phyloP scores from a whole-genome alignment of 2,888 invertebrate genomes.

The Drosophila nr. perissopoda region DNA sequence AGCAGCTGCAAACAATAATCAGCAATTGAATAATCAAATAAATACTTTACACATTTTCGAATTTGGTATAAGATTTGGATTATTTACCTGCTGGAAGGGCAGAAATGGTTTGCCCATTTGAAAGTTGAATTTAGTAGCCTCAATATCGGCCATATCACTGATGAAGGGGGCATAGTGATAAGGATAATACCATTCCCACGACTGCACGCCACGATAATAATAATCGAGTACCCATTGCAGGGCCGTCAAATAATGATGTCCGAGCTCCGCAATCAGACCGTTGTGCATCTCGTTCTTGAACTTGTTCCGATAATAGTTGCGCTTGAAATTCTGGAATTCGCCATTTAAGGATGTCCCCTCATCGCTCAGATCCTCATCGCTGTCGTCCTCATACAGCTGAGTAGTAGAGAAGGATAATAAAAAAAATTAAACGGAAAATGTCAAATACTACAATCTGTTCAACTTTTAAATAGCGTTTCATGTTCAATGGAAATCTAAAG shows the following conservation, averaged over 20 bases:
- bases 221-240: conserved; percentile 98
- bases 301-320: conserved; percentile 96
- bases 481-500: not conserved
- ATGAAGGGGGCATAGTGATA: conserved; percentile 99
- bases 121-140: conserved; percentile 91
- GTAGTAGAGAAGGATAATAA: too few species aligned
- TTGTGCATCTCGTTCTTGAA: conserved; percentile 86
- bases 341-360: conserved; percentile 87
- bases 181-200: conserved; percentile 99
- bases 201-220: conserved; percentile 97
- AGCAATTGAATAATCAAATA: conserved; percentile 4
- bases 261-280: conserved; percentile 46
- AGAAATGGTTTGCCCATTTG: conserved; percentile 94
- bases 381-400: conserved; percentile 72
- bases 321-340: conserved; percentile 94
- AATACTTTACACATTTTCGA: not conserved
- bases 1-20: conserved; percentile 87
- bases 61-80: not conserved
- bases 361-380: conserved; percentile 83
- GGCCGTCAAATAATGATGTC: conserved; percentile 91
- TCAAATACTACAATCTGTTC: not conserved
- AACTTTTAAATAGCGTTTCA: too few species aligned
- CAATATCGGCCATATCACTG: conserved; percentile 95
- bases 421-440: not conserved
- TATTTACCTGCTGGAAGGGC: conserved; percentile 93